Conservation (phyloP, 2,888 invertebrate species). For the Sinhomidia bicolor region DNA sequence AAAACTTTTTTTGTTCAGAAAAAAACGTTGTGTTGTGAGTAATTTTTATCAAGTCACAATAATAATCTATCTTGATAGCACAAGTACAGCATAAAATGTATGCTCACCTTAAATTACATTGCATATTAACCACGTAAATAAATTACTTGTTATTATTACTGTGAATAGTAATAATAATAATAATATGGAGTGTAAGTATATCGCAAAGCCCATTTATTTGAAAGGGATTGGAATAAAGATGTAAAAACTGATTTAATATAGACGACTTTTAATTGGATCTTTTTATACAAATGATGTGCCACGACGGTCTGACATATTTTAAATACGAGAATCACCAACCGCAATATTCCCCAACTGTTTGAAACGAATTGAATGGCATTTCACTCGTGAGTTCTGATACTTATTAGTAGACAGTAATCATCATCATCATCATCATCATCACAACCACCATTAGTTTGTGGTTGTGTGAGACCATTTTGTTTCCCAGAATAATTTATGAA, state of each 20-base stretch:
- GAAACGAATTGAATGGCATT: conserved; percentile 31
- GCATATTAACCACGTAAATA: no score
- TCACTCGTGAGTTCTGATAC: conserved; percentile 12
- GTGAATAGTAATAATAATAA: no score
- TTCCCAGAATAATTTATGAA: conserved; percentile 65
- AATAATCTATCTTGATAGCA: neutral
- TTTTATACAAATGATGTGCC: conserved; percentile 47
- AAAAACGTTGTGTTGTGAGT: no score
- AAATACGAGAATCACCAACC: conserved; percentile 33
- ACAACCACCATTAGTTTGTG: neutral
- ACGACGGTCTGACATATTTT: conserved; percentile 37
- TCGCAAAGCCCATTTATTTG: no score
- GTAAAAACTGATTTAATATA: neutral
- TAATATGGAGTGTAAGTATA: no score
- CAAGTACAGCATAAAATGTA: neutral
- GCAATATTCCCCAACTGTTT: conserved; percentile 33
- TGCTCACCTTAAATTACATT: no score
- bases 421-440: neutral
- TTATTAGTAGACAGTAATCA: conserved; percentile 15
- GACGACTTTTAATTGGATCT: conserved; percentile 54
- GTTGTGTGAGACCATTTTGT: conserved; percentile 43
- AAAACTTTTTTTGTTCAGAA: neutral
- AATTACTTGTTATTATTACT: neutral
- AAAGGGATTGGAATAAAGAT: no score
- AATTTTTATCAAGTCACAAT: neutral